Conservation (phyloP, 2,797 vertebrate species). For the Galago senegalensis region DNA sequence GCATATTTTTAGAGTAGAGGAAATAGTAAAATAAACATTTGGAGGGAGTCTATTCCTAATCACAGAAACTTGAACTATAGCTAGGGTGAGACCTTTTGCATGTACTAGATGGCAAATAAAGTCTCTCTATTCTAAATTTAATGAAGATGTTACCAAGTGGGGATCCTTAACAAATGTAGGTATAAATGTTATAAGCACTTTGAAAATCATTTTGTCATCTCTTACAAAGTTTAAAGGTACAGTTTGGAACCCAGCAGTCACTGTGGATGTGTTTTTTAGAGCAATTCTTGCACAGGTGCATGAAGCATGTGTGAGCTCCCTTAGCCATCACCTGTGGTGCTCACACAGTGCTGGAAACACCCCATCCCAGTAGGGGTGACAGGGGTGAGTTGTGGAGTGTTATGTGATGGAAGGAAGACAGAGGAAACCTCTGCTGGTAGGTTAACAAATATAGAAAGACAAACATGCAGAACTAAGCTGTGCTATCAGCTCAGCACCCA, state of each 20-base stretch:
- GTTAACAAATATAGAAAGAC: neutral
- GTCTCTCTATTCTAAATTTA: neutral
- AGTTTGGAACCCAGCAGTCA: neutral
- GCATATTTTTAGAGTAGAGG: neutral
- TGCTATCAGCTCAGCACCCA: neutral
- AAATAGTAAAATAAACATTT: neutral
- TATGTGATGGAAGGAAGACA: neutral
- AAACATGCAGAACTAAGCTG: neutral
- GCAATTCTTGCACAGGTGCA: neutral
- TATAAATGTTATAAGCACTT: neutral
- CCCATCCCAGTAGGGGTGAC: neutral
- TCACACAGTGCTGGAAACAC: neutral
- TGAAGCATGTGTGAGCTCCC: neutral
- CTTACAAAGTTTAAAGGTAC: neutral
- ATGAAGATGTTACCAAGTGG: neutral
- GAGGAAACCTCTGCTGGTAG: neutral
- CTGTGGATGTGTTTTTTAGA: neutral
- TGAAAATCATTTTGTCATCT: neutral
- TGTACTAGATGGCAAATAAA: neutral
- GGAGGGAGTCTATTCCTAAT: neutral
- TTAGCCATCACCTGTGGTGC: neutral
- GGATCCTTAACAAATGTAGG: neutral
- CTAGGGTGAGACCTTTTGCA: neutral
- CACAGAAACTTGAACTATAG: neutral
- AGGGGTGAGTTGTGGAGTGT: neutral